phyloP scores from a whole-genome alignment of 2,888 invertebrate genomes.

The Catonia carolina region DNA sequence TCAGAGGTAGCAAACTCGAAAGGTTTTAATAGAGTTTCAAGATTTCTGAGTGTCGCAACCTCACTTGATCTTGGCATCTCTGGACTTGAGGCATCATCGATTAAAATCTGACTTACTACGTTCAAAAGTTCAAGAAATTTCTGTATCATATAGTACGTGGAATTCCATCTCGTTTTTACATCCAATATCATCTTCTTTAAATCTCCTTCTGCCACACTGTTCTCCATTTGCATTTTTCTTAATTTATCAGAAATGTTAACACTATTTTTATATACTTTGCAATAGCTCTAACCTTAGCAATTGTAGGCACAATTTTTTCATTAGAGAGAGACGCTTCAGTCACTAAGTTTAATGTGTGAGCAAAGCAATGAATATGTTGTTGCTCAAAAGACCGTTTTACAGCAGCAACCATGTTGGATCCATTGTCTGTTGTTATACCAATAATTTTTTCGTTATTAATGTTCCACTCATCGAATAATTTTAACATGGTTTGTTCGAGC shows the following conservation, averaged over 20 bases:
- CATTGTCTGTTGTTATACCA: neutral
- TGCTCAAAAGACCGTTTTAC: neutral
- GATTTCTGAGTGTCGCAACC: neutral
- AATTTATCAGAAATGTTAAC: neutral
- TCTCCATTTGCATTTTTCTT: neutral
- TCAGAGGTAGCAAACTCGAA: slow-evolving; percentile 23
- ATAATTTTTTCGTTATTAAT: neutral
- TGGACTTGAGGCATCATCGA: neutral
- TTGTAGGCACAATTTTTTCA: neutral
- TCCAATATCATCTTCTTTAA: slow-evolving; percentile 7
- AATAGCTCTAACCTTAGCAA: neutral
- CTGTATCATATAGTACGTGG: neutral
- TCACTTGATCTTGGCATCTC: neutral
- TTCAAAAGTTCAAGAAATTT: neutral
- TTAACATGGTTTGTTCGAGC: neutral
- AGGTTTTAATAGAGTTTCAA: slow-evolving; percentile 14
- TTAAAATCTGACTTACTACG: neutral
- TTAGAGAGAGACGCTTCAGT: neutral
- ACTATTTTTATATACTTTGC: neutral
- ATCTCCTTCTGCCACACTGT: neutral
- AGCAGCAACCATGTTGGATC: neutral
- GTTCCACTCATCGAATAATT: neutral
- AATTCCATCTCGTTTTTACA: neutral
- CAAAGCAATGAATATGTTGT: neutral
- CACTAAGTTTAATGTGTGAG: neutral